Evolutionary conservation across 2,888 invertebrate species (phyloP).

Genomic region (Anoplius nigerrimus): DNA sequence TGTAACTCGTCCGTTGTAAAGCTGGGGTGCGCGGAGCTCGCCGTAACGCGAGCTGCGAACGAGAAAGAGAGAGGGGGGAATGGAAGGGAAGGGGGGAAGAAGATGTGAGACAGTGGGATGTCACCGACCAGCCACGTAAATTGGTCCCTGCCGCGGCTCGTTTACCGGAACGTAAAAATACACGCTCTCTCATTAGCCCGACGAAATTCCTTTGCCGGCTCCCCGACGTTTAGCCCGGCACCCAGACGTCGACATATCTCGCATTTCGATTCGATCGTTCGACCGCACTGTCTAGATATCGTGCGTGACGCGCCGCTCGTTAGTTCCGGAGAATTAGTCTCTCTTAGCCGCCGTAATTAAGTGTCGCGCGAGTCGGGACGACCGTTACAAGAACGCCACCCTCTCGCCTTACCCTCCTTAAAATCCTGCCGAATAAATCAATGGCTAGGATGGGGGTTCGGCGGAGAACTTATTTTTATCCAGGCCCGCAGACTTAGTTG

Average conservation of each 20-base stretch:
- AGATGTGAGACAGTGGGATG: conserved; percentile 7
- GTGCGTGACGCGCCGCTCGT: conserved; percentile 54
- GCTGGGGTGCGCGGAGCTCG: too few species aligned
- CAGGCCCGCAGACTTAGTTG: too few species aligned
- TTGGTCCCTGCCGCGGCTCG: conserved; percentile 40
- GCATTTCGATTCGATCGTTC: conserved; percentile 40
- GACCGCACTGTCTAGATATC: conserved; percentile 22
- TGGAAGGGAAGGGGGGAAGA: neutral
- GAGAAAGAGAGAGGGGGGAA: neutral
- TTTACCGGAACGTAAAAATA: conserved; percentile 56
- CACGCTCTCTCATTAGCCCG: conserved; percentile 52
- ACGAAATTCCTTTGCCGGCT: conserved; percentile 2
- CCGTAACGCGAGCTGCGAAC: too few species aligned
- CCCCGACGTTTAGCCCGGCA: neutral
- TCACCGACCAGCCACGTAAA: conserved; percentile 46
- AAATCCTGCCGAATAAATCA: too few species aligned
- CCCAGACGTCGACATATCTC: conserved; percentile 29
- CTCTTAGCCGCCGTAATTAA: conserved; percentile 49
- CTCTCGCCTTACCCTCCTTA: too few species aligned
- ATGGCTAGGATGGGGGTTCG: too few species aligned
- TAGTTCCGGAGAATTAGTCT: conserved; percentile 65
- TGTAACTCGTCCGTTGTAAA: conserved; percentile 8
- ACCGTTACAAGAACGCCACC: conserved; percentile 27
- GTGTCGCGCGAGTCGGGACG: conserved; percentile 13
- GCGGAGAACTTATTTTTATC: too few species aligned